phyloP scores from a whole-genome alignment of 2,888 invertebrate genomes.

The Chirona hameri region DNA sequence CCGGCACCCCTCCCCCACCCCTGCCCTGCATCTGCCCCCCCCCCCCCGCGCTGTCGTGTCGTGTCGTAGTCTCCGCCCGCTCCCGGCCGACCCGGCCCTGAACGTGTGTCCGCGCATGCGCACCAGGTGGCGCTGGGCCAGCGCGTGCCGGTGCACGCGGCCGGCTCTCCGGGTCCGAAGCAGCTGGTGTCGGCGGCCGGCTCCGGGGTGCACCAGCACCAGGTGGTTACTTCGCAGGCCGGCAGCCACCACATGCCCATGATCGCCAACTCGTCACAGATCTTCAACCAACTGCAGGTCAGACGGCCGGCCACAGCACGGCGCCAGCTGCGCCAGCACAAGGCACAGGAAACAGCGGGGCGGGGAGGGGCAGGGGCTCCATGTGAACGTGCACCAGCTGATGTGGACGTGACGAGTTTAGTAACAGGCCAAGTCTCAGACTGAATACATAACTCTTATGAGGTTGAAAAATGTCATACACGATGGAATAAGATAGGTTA shows the following conservation, averaged over 20 bases:
- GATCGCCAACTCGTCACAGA: constrained; percentile 12
- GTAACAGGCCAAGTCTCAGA: too few relatives aligned
- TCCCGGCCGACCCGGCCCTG: not conserved
- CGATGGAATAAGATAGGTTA: too few relatives aligned
- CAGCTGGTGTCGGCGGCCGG: constrained; percentile 7
- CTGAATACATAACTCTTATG: too few relatives aligned
- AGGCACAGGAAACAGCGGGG: not conserved
- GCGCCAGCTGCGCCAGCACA: not conserved
- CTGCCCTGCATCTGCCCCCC: too few relatives aligned
- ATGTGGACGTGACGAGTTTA: not conserved
- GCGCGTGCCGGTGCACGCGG: constrained; percentile 22
- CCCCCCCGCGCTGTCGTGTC: too few relatives aligned
- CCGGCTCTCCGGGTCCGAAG: constrained; percentile 23
- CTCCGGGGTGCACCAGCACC: not conserved
- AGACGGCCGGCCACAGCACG: not conserved
- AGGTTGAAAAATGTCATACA: too few relatives aligned
- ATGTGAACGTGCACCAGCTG: not conserved
- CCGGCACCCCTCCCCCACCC: too few relatives aligned
- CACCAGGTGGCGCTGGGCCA: constrained; percentile 24
- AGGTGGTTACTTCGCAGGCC: constrained; percentile 11
- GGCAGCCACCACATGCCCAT: constrained; percentile 23
- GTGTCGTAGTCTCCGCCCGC: not conserved
- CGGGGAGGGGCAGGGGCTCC: not conserved
- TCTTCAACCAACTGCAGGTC: constrained; percentile 27
- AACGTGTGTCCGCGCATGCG: constrained; percentile 13